Evolutionary conservation across 1,140 invertebrate species (phyloP), one percentile per base, ranked within the genome.

Genomic region (Thrips palmi): DNA sequence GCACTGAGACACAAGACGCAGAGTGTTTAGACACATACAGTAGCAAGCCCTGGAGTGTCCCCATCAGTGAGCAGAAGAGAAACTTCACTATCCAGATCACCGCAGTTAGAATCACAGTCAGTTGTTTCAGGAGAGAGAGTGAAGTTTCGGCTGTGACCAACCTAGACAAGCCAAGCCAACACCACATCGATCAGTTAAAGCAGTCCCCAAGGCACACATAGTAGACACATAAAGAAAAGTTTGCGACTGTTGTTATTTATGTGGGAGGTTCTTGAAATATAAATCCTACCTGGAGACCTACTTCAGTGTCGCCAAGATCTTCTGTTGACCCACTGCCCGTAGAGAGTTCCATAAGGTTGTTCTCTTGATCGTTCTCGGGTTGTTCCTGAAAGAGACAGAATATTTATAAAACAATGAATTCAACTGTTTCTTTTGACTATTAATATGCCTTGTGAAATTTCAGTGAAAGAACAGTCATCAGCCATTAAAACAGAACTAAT

Each of bases 81-180:
- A 33, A 77, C 67, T 48, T 79, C 73, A 51, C 81, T 86, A 49
- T 87, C 83, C 33, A 87, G 63, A 52, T 88, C 84, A 10, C 74
- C 73, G 49, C 73, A 77, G 50, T 84, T 83, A 47, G 81, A 87
- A 54, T 89, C 87, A 57, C 85, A 91, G 50, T 93, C 88, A n/a
- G 87, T 94, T 31, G 84, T 87, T 61, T 93, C 88, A 2, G 88
- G 86, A 18, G 86, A 93, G 4, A 92, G 63, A 1, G 85, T 88
- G 52, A 92, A 91, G 57, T 80, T 79, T 18, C 75, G 62, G 45
- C 68, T 73, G 40, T 72, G 70, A 1, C 70, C 70, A 15, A 67
- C n/a, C n/a, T n/a, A n/a, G n/a, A n/a, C n/a, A n/a, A n/a, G n/a
- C n/a, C n/a, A n/a, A n/a, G n/a, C n/a, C n/a, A n/a, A n/a, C n/a